These are phyloP conservation scores for Sminthurides bifidus DNA, from an alignment of 1,140 invertebrate species.

Conservation along the genomic window DNA sequence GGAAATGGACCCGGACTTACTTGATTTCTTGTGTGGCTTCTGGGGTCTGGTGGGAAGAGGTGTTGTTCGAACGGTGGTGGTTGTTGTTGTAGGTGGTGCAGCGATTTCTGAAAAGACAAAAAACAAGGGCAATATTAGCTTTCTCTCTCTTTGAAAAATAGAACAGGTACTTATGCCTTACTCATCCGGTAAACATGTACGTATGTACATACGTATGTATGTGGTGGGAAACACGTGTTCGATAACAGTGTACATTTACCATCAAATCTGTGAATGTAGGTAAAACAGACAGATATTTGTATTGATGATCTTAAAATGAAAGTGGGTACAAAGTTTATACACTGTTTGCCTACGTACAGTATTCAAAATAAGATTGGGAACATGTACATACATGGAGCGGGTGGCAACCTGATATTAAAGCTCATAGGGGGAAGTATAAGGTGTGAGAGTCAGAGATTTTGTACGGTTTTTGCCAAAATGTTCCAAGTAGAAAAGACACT, in stretches of 20 bases:
- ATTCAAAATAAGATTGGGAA: too few species aligned
- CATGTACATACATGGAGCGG: too few species aligned
- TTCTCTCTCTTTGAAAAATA: too few species aligned
- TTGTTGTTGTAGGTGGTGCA: slow-evolving; percentile 52
- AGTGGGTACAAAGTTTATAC: too few species aligned
- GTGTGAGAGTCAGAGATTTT: too few species aligned
- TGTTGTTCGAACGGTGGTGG: slow-evolving; percentile 38
- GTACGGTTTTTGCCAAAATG: too few species aligned
- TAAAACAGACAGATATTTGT: too few species aligned
- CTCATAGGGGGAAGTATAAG: too few species aligned
- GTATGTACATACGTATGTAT: not conserved
- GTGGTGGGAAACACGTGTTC: not conserved
- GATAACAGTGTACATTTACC: not conserved
- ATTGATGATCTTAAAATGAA: too few species aligned
- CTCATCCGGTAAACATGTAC: not conserved
- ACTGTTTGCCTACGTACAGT: too few species aligned
- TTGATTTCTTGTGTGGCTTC: slow-evolving; percentile 20
- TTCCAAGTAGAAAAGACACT: not conserved
- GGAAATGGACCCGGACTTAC: not conserved
- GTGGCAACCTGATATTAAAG: too few species aligned
- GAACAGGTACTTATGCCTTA: not conserved
- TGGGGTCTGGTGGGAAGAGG: slow-evolving; percentile 25
- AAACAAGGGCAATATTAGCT: not conserved
- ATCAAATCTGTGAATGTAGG: too few species aligned
- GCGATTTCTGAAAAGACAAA: slow-evolving; percentile 48